These are phyloP conservation scores for Liparis tanakae DNA, from an alignment of 2,797 vertebrate species.

Conservation along the genomic window DNA sequence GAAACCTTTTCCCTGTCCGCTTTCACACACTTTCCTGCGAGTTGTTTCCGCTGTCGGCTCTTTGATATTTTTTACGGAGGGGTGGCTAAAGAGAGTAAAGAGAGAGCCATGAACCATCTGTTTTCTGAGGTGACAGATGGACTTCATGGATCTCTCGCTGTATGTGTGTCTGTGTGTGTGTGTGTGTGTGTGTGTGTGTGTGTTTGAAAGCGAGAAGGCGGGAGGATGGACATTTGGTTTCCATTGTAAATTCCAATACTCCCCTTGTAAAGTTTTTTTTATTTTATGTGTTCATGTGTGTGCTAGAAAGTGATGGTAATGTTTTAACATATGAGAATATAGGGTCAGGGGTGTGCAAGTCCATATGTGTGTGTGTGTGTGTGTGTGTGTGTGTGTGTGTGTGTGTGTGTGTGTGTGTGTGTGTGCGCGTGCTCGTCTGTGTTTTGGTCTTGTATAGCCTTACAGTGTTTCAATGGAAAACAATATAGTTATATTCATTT, in stretches of 20 bases:
- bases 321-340: background rate
- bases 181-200: conserved; percentile 22
- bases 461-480: background rate
- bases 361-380: background rate
- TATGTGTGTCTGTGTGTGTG: conserved; percentile 22
- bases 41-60: conserved; percentile 6
- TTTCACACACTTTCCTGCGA: background rate
- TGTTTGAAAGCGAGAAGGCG: background rate
- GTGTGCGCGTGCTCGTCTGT: background rate
- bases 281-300: conserved; percentile 3
- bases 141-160: conserved; percentile 21
- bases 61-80: background rate
- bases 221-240: background rate
- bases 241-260: conserved; percentile 23
- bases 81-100: too few relatives aligned
- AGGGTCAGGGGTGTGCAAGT: background rate
- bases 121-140: conserved; percentile 40
- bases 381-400: background rate
- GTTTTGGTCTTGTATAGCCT: background rate
- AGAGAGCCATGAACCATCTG: too few relatives aligned
- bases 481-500: background rate
- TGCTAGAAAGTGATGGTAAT: background rate
- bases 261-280: conserved; percentile 11
- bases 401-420: background rate
- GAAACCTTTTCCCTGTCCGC: background rate